Percentiles rank a stretch among this genome's conserved stretches.
phyloP scores from a whole-genome alignment of 2,113 vertebrate genomes.

The Bufo gargarizans region DNA sequence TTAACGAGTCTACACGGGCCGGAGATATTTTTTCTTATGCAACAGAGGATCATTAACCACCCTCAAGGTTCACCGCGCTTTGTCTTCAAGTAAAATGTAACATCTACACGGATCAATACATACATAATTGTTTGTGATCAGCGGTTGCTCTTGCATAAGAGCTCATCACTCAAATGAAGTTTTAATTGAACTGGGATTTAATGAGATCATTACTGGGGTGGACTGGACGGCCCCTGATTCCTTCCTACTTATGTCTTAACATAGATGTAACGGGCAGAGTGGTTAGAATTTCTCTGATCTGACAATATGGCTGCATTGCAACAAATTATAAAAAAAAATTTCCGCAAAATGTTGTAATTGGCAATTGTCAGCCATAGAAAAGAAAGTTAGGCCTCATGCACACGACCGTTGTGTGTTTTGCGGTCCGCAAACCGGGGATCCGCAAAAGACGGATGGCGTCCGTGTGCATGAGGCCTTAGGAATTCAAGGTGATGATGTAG shows the following conservation, averaged over 20 bases:
- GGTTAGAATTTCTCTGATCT: not conserved
- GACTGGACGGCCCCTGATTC: not conserved
- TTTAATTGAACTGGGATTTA: not conserved
- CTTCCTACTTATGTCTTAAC: not conserved
- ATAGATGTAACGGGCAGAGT: not conserved
- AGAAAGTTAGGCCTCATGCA: too few species aligned
- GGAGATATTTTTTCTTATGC: not conserved
- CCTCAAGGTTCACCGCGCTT: slow-evolving; percentile 1
- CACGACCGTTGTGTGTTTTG: too few species aligned
- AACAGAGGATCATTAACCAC: not conserved
- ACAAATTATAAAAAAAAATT: too few species aligned
- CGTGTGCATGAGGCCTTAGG: too few species aligned
- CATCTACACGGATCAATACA: slow-evolving; percentile 18
- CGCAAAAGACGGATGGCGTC: too few species aligned
- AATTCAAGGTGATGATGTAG: not conserved
- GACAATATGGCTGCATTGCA: not conserved
- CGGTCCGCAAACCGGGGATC: too few species aligned
- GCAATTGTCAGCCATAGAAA: too few species aligned
- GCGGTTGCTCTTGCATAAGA: not conserved
- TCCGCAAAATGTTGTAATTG: too few species aligned
- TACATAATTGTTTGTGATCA: slow-evolving; percentile 3
- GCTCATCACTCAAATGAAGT: not conserved
- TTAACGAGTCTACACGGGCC: not conserved
- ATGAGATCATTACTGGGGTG: slow-evolving; percentile 4
- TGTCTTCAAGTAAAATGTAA: slow-evolving; percentile 11